phyloP scores from a whole-genome alignment of 2,113 vertebrate species.

The Gambusia affinis region DNA sequence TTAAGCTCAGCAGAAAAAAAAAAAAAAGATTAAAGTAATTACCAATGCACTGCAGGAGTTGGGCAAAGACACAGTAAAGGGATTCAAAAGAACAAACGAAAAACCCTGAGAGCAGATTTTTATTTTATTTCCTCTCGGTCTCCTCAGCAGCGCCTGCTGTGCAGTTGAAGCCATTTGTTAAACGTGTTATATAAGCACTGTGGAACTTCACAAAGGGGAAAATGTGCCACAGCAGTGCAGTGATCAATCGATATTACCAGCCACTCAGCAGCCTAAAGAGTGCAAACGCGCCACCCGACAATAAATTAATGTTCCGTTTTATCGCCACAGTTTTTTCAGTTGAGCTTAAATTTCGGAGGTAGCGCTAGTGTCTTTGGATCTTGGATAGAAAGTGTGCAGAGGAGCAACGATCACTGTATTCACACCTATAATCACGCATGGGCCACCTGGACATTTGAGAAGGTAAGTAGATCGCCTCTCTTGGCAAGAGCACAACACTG shows the following conservation, averaged over 20 bases:
- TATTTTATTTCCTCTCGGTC: constrained; percentile 38
- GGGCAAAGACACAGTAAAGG: neutral
- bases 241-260: constrained; percentile 26
- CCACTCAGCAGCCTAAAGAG: constrained; percentile 24
- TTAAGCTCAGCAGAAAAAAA: neutral
- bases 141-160: constrained; percentile 15
- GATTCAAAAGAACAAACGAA: constrained; percentile 11
- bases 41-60: neutral
- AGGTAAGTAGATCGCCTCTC: constrained; percentile 31
- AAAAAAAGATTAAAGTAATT: constrained; percentile 3
- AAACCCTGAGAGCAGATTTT: constrained; percentile 20
- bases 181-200: constrained; percentile 44
- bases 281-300: constrained; percentile 18
- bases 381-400: neutral
- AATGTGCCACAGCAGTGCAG: constrained; percentile 9
- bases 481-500: constrained; percentile 20
- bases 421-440: constrained; percentile 38
- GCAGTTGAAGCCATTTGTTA: constrained; percentile 44
- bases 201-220: constrained; percentile 16
- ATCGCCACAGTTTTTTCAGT: constrained; percentile 6
- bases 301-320: constrained; percentile 26
- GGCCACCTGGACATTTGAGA: constrained; percentile 38
- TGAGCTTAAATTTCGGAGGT: neutral
- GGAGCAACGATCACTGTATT: too few relatives aligned
- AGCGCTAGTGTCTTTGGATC: neutral